Evolutionary conservation across 2,113 vertebrate genomes (phyloP).

Genomic region (Copsychus sechellarum): DNA sequence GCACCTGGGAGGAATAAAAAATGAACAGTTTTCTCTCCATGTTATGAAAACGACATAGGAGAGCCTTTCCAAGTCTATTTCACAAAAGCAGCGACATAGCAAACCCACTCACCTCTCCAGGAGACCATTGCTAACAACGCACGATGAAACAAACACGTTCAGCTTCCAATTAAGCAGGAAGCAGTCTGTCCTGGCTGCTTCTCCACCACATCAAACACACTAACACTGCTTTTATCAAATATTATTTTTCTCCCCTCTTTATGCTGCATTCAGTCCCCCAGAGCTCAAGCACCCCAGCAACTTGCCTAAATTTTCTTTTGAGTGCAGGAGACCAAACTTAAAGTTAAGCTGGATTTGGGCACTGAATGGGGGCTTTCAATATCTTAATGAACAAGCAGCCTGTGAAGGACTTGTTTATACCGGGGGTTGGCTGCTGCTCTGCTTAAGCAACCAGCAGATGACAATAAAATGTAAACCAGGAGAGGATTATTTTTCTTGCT

Average conservation of each 20-base stretch:
- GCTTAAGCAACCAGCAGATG: not conserved
- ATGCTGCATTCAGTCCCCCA: not conserved
- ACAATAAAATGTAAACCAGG: not conserved
- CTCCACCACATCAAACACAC: not conserved
- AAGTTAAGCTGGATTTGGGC: not conserved
- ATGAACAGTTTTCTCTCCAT: not conserved
- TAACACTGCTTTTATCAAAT: not conserved
- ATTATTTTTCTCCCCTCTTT: not conserved
- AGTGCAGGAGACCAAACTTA: not conserved
- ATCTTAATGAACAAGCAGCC: not conserved
- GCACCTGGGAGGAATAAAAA: not conserved
- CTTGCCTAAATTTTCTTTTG: not conserved
- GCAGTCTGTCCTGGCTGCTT: not conserved
- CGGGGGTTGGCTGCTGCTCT: not conserved
- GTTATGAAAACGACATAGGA: accelerated
- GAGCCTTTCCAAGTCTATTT: not conserved
- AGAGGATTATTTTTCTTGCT: not conserved
- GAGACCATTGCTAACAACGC: not conserved
- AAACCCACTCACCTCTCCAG: not conserved
- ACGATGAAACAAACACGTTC: not conserved
- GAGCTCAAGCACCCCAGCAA: not conserved
- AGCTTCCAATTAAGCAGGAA: not conserved
- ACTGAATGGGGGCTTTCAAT: not conserved
- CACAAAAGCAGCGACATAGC: not conserved
- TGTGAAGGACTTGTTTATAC: not conserved